Evolutionary conservation across 1,140 invertebrate genomes (phyloP), one percentile per base, ranked within the genome.

Genomic region (Drosophila fuyamai): DNA sequence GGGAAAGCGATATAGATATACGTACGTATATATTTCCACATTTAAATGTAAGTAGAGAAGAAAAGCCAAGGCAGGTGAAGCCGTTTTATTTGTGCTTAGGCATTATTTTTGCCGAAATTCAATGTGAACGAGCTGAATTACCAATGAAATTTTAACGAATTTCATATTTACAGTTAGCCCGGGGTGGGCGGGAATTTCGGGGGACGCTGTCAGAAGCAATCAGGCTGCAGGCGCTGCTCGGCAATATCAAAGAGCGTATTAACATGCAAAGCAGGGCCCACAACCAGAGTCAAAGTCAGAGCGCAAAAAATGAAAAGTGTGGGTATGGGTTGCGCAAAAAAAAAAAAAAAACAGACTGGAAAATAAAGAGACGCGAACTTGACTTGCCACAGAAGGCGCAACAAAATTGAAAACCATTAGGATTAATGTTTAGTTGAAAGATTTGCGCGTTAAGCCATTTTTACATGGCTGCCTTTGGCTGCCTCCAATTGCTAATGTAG

Each of bases 391-490:
- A 86, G 82, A 85, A 68, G 77, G 77, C 65, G 60, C 55, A 65
- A 70, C 57, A 88, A 88, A 88, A 88, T 88, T 89, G 83, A 88
- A 88, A 88, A 89, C 83, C 83, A 88, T 88, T 88, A 88, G 83
- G 83, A 88, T 88, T 88, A 88, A 88, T 88, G 84, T 88, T 88
- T 88, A 88, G 83, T 88, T 88, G 84, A 89, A 88, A 88, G 84
- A 88, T 88, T 88, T 88, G 76, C 84, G 84, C 84, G 83, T 89
- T 88, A 88, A 88, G 83, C 83, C 83, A 88, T 88, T 88, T 88
- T 83, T 77, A 89, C 83, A 84, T 88, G 80, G 84, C 79, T 81
- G 70, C 82, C 80, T 81, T 76, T 36, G 65, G 76, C 59, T 48
- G 65, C 44, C 54, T 66, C 73, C 83, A 83, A 88, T 88, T 84